These are phyloP conservation scores for Euzetes globulus DNA, from an alignment of 2,888 invertebrate species.

Conservation along the genomic window DNA sequence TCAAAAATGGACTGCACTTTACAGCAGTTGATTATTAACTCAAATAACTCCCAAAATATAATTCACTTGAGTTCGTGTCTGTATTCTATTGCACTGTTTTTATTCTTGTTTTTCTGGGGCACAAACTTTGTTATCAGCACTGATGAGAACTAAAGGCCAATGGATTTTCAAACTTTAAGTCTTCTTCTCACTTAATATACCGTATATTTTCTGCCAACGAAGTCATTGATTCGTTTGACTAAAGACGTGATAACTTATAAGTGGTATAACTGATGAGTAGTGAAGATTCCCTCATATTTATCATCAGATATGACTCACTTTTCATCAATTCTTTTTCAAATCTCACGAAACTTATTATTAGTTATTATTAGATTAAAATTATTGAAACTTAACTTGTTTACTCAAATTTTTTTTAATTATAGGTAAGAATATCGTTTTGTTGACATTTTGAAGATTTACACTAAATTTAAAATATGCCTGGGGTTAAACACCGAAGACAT, in stretches of 20 bases:
- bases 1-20: neutral
- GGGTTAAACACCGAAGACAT: too few relatives aligned
- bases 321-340: too few relatives aligned
- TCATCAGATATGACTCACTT: neutral
- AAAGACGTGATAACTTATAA: neutral
- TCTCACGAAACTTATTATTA: too few relatives aligned
- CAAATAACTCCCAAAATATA: neutral
- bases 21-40: constrained; percentile 9
- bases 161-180: constrained; percentile 4
- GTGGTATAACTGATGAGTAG: neutral
- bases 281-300: neutral
- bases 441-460: too few relatives aligned
- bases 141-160: neutral
- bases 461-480: too few relatives aligned
- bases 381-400: too few relatives aligned
- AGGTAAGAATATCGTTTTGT: too few relatives aligned
- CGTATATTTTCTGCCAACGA: neutral
- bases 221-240: neutral
- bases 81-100: neutral
- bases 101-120: neutral
- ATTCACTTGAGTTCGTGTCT: neutral
- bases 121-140: neutral
- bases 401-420: too few relatives aligned
- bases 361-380: too few relatives aligned
- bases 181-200: neutral